Conservation (phyloP, 2,888 invertebrate genomes). For the Argyra leucocephala region DNA sequence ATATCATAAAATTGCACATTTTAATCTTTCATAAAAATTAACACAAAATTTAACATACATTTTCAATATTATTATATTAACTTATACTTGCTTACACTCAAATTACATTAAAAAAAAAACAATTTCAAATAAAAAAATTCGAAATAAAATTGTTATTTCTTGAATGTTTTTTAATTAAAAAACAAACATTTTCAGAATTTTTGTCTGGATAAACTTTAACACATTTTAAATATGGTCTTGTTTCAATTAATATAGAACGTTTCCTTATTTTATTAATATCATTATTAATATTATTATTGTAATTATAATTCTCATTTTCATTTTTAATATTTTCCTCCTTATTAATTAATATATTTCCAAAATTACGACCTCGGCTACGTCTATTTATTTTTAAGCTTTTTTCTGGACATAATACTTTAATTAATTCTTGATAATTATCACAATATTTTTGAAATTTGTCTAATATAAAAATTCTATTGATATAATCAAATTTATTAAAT, state of each 20-base stretch:
- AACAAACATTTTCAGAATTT: neutral
- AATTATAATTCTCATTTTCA: neutral
- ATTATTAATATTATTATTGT: neutral
- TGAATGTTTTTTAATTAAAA: neutral
- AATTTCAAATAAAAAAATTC: neutral
- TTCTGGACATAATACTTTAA: neutral
- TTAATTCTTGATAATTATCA: neutral
- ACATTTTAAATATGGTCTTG: neutral
- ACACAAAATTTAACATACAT: no score
- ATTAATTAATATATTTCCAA: neutral
- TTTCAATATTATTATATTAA: no score
- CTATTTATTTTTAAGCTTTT: neutral
- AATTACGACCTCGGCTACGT: neutral
- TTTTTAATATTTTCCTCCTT: neutral
- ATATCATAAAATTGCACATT: no score
- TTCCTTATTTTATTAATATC: neutral
- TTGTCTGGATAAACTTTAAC: neutral
- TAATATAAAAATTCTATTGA: neutral
- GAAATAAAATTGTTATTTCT: neutral
- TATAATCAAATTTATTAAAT: neutral
- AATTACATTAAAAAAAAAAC: no score
- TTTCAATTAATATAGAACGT: neutral
- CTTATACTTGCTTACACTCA: no score
- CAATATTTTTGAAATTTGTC: neutral
- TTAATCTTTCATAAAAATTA: no score